Conservation (phyloP, 2,888 invertebrate genomes). For the Rhopalosiphum nymphaeae region DNA sequence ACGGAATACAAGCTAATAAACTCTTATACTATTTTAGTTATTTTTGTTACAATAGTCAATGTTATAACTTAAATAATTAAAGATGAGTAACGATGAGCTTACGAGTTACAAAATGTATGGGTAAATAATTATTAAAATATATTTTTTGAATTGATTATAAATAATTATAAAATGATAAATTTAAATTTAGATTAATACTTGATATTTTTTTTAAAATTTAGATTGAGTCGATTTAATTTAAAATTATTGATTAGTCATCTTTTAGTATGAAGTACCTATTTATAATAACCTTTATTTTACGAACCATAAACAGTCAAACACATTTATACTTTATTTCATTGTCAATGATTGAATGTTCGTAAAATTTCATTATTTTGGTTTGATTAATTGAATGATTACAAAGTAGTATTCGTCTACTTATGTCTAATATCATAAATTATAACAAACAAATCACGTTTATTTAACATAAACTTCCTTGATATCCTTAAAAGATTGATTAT, state of each 20-base stretch:
- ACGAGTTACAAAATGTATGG: not conserved
- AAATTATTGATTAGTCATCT: not conserved
- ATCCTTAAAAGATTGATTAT: not conserved
- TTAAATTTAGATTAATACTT: not conserved
- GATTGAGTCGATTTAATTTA: not conserved
- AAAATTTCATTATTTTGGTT: no score
- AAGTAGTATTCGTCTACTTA: not conserved
- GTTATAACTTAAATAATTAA: not conserved
- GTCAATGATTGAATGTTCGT: not conserved
- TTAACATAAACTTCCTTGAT: not conserved
- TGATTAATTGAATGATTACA: not conserved
- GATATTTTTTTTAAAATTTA: not conserved
- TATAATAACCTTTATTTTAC: not conserved
- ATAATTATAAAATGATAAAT: not conserved
- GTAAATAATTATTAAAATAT: not conserved
- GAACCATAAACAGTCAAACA: not conserved
- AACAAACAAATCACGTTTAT: not conserved
- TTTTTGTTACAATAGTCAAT: not conserved
- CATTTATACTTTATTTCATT: not conserved
- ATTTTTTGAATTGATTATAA: not conserved
- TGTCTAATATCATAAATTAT: not conserved
- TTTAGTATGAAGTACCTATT: not conserved
- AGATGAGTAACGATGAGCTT: not conserved
- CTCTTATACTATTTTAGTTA: not conserved
- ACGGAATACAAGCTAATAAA: not conserved